These are phyloP conservation scores for Lacerta agilis DNA, from an alignment of 2,797 vertebrate species.

Conservation along the genomic window DNA sequence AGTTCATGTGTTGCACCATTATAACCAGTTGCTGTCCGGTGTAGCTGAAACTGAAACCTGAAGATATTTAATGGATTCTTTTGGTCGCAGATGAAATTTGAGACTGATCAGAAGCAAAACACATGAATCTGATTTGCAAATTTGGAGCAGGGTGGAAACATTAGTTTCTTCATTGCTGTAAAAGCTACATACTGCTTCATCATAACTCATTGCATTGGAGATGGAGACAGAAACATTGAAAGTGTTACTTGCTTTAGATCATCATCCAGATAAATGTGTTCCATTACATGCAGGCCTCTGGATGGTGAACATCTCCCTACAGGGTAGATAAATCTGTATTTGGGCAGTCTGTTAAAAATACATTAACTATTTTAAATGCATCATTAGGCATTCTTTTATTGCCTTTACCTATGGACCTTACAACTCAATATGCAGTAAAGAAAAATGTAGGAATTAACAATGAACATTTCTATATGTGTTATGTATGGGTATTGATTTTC, in stretches of 20 bases:
- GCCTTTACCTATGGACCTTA: constrained; percentile 50
- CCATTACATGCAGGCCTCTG: constrained; percentile 51
- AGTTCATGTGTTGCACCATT: background rate
- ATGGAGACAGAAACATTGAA: constrained; percentile 36
- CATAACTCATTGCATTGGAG: constrained; percentile 29
- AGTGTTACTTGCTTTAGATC: constrained; percentile 33
- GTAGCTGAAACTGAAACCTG: background rate
- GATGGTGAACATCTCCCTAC: constrained; percentile 42
- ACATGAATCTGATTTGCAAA: constrained; percentile 13
- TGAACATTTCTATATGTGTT: constrained; percentile 45
- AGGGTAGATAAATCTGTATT: constrained; percentile 56
- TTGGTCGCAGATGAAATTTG: background rate
- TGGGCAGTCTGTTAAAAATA: constrained; percentile 59
- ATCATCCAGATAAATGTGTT: constrained; percentile 57
- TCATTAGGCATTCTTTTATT: constrained; percentile 52
- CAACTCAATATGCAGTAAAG: constrained; percentile 56
- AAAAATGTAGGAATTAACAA: constrained; percentile 59
- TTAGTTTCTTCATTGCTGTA: constrained; percentile 10
- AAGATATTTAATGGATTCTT: background rate
- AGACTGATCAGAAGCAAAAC: constrained; percentile 8
- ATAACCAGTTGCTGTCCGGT: background rate
- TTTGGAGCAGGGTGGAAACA: background rate
- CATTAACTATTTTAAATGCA: constrained; percentile 63
- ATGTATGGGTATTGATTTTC: constrained; percentile 52
- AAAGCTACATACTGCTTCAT: constrained; percentile 17